Evolutionary conservation across 2,888 invertebrate genomes (phyloP).

Genomic region (Craniophora ligustri): DNA sequence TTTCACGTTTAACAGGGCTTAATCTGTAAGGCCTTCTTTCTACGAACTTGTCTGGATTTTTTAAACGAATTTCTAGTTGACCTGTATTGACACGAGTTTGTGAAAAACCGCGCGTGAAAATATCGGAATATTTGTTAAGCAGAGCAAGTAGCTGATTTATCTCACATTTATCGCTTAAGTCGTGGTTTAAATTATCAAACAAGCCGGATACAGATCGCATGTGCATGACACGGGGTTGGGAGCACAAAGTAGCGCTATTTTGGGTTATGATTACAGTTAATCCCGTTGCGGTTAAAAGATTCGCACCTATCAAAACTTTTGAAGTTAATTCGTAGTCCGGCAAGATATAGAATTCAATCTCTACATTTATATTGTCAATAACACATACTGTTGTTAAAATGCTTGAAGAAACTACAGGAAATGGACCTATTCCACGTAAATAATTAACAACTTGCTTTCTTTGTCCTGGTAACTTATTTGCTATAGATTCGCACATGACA

Average conservation of each 20-base stretch:
- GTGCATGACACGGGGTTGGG: background rate
- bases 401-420: background rate
- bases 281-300: background rate
- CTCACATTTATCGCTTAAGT: background rate
- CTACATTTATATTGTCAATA: constrained; percentile 2
- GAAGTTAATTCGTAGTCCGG: constrained; percentile 2
- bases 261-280: background rate
- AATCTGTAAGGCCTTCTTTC: background rate
- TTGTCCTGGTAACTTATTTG: background rate
- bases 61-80: background rate
- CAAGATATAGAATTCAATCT: constrained; percentile 1
- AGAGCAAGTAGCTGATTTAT: background rate
- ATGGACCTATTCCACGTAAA: background rate
- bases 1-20: too few species aligned
- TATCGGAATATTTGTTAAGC: background rate
- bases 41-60: background rate
- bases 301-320: constrained; percentile 2
- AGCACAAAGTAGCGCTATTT: background rate
- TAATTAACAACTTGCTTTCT: background rate
- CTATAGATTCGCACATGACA: background rate
- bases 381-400: background rate
- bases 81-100: constrained; percentile 2
- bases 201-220: background rate
- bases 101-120: constrained; percentile 4
- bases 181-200: background rate